Base-by-base conservation (phyloP, 2,113 vertebrate species). In the Lepisosteus oculatus region DNA sequence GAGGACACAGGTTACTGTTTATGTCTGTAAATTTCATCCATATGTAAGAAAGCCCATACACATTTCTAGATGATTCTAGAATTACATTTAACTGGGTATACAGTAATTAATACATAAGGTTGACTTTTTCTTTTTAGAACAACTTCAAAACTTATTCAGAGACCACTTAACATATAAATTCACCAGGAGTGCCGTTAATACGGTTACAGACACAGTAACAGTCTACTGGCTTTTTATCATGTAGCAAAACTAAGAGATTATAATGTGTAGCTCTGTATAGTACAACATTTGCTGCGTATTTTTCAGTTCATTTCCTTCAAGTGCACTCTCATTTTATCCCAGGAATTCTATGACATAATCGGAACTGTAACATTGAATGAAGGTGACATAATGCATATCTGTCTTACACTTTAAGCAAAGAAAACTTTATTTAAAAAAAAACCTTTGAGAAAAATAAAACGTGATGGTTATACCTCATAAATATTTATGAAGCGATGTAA, bases 111-210 rank as follows among this genome's bases (percentile, higher is more conserved):
- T 29, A 64, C 72, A 56, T 76, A 70, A 73, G 82, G 75, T 83
- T 88, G 91, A 92, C 90, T 91, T 93, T 91, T 86, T 87, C 62
- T 64, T 91, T 17, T 91, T 83, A 82, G 83, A 85, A 81, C 79
- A 64, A 64, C 68, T 3, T 82, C 86, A 70, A 67, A 71, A 79
- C 70, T 67, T 66, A 71, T 85, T 88, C 59, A 85, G 90, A 89
- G 86, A 89, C 81, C 80, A 83, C 75, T 84, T 75, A 74, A 85
- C 89, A 92, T 89, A 72, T 55, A 79, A 65, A 87, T 89, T 89
- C 86, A 93, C 85, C 74, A 74, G 81, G 47, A 89, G 89, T 84
- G 83, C 75, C 85, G 82, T 86, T 85, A 84, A 90, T 88, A 92
- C 82, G 70, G 67, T 84, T 86, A 90, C 82, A 84, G 84, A 92